Base-by-base conservation (phyloP, 2,113 vertebrate species). In the Myiopsitta monachus region DNA sequence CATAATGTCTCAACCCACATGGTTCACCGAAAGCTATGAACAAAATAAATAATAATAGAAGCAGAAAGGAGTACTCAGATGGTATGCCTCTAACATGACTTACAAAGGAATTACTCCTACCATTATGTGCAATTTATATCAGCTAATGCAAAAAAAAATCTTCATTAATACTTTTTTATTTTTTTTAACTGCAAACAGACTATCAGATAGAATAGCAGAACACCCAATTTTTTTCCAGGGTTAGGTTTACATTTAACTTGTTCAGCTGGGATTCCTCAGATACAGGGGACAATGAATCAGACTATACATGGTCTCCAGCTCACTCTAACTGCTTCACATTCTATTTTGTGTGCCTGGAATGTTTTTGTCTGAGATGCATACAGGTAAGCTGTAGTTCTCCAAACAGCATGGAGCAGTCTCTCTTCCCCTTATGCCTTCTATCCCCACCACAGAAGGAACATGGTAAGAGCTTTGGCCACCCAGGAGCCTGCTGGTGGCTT, bases 1-100 rank as follows among this genome's bases (percentile, higher is more conserved):
- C 87, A 88, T 92, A 96, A 95, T 90, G 64, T 66, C 64, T 93
- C 88, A 83, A 83, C 90, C 94, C 74, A 97, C 89, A 81, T 73
- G 74, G 92, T 94, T 96, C 95, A 96, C 78, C 49, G 33, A 88
- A 92, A 92, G 70, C 57, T 74, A 27, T 3, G 85, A 92, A 92
- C 55, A 95, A 92, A 94, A 83, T 77, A 83, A 88, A 92, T 87
- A 64, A 83, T 72, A 94, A 81, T 18, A 94, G 83, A 95, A 96
- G 72, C 73, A 87, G 77, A 94, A 94, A 95, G 82, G 78, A 76
- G 66, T 33, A 23, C 64, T 97, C 76, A 84, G 76, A 88, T 87
- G 59, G 62, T 41, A 74, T 51, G 69, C 47, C 30, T 84, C 69
- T 27, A 43, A 23, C 61, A 44, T 83, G 87, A 61, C 64, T 96